A percentile compares a stretch with the other conserved stretches of the same genome.
phyloP scores from a whole-genome alignment of 30 jellyfish, hydroid and myxozoan genomes.

The Chironex yamaguchii region DNA sequence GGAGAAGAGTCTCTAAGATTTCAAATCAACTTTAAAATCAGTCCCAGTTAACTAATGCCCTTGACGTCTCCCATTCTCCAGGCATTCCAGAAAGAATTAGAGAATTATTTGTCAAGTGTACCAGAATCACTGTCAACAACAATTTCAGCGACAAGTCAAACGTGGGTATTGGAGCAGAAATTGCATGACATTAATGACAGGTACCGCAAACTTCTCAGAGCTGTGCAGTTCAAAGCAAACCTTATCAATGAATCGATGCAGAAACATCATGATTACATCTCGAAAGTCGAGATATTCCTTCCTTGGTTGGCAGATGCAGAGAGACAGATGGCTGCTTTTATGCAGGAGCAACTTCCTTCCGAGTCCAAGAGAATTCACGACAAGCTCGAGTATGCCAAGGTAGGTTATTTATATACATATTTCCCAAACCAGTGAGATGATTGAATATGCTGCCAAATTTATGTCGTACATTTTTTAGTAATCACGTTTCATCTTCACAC shows the following conservation, averaged over 20 bases:
- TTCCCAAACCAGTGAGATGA: not conserved
- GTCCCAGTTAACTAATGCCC: too few relatives aligned
- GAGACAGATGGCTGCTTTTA: slow-evolving; percentile 78
- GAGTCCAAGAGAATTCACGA: slow-evolving; percentile 81
- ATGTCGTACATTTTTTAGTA: not conserved
- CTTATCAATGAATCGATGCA: slow-evolving; percentile 83
- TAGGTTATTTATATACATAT: not conserved
- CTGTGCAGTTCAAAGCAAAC: slow-evolving; percentile 86
- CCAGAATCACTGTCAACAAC: slow-evolving; percentile 90
- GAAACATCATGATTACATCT: slow-evolving; percentile 88
- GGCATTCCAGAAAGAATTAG: slow-evolving; percentile 97
- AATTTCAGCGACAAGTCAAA: slow-evolving; percentile 86
- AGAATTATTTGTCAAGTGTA: slow-evolving; percentile 88
- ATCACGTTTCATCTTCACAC: not conserved
- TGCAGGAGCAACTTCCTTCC: slow-evolving; percentile 86
- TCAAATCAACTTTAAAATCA: too few relatives aligned
- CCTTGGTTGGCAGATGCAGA: slow-evolving; percentile 96
- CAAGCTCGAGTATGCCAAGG: slow-evolving; percentile 83
- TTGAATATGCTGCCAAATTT: not conserved
- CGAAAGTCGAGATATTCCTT: slow-evolving; percentile 74
- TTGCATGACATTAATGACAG: slow-evolving; percentile 93
- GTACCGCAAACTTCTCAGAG: slow-evolving; percentile 82
- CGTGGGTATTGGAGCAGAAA: slow-evolving; percentile 98
- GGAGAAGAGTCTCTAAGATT: too few relatives aligned
- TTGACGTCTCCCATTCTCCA: too few relatives aligned